These are phyloP conservation scores for Caenorhabditis sp. DNA, from an alignment of 2,888 invertebrate genomes.

Conservation along the genomic window DNA sequence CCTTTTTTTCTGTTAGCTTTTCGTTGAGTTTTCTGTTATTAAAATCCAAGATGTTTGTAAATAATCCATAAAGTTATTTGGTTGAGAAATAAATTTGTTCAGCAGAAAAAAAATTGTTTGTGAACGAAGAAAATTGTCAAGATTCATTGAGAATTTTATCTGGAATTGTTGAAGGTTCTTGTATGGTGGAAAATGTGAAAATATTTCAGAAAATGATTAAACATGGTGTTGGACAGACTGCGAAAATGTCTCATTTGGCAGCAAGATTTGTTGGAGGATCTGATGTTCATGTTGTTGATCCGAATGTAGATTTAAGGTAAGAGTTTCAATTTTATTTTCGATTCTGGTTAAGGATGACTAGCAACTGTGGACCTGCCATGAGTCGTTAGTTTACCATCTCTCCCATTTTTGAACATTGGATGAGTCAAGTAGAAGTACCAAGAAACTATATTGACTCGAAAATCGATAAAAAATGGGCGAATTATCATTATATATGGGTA, in stretches of 20 bases:
- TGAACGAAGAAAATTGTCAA: neutral
- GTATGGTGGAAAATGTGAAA: neutral
- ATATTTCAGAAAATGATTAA: constrained; percentile 16
- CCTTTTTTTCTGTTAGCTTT: neutral
- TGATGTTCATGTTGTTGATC: constrained; percentile 61
- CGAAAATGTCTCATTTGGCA: constrained; percentile 53
- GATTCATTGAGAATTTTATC: too few relatives aligned
- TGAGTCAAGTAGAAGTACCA: constrained; percentile 18
- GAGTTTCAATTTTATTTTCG: neutral
- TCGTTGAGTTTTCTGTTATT: neutral
- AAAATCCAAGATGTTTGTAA: neutral
- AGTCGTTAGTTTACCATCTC: too few relatives aligned
- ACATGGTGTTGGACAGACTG: constrained; percentile 15
- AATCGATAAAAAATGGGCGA: constrained; percentile 17
- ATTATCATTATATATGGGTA: constrained; percentile 12
- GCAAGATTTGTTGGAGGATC: constrained; percentile 52
- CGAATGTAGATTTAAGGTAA: constrained; percentile 55
- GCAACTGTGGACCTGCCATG: neutral
- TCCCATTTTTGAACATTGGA: constrained; percentile 12
- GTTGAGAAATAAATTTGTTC: neutral
- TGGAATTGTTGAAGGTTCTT: too few relatives aligned
- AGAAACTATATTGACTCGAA: constrained; percentile 16
- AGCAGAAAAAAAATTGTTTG: constrained; percentile 17
- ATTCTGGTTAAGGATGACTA: neutral
- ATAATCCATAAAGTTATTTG: neutral